phyloP scores from a whole-genome alignment of 1,140 invertebrate genomes.

The Forficula auricularia region DNA sequence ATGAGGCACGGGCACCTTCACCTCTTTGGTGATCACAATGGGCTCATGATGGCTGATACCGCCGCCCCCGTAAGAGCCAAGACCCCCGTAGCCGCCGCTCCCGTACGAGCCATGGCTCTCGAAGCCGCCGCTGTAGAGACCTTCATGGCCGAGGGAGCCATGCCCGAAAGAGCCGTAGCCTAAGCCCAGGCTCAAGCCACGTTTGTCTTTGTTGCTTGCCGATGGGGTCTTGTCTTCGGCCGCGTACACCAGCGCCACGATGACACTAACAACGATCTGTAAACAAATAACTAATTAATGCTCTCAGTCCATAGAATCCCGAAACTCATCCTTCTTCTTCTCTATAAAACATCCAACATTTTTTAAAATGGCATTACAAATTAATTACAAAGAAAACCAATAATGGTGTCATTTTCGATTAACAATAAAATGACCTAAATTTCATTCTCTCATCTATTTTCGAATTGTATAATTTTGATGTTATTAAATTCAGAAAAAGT shows the following conservation, averaged over 20 bases:
- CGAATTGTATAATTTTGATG: too few species aligned
- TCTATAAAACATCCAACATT: too few species aligned
- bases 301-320: too few species aligned
- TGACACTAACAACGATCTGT: background rate
- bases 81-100: background rate
- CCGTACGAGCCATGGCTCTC: constrained; percentile 2
- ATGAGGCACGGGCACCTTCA: constrained; percentile 14
- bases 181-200: constrained; percentile 3
- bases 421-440: too few species aligned
- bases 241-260: background rate
- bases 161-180: constrained; percentile 11
- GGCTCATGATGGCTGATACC: background rate
- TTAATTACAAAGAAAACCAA: too few species aligned
- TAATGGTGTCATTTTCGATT: too few species aligned
- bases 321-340: too few species aligned
- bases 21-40: constrained; percentile 9
- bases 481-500: too few species aligned
- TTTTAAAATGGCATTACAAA: too few species aligned
- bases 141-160: constrained; percentile 5
- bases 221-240: background rate
- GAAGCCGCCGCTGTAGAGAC: background rate
- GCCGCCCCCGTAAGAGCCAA: background rate
- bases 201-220: constrained; percentile 3
- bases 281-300: too few species aligned
- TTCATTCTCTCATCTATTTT: too few species aligned